Percentiles rank a stretch among this genome's conserved stretches.
phyloP scores from a whole-genome alignment of 2,113 vertebrate species.

The Taxidea taxus region DNA sequence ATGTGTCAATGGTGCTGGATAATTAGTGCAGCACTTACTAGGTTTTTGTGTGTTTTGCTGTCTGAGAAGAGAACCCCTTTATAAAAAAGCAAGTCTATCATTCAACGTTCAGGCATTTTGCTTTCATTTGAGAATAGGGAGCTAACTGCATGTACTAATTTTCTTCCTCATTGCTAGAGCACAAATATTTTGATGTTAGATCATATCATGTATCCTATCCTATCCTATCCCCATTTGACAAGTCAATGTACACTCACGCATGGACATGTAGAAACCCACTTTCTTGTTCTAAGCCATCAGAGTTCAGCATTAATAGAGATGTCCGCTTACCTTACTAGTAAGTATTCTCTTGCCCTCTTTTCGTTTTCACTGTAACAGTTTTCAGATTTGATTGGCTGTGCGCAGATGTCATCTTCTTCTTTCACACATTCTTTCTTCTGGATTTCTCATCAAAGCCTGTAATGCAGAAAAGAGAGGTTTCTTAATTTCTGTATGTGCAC shows the following conservation, averaged over 20 bases:
- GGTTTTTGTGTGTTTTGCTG: neutral
- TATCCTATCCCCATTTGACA: neutral
- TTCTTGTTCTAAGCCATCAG: neutral
- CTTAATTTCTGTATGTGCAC: neutral
- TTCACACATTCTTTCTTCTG: neutral
- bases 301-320: neutral
- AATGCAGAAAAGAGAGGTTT: neutral
- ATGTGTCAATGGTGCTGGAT: neutral
- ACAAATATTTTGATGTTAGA: neutral
- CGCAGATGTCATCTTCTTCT: slow-evolving; percentile 39
- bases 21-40: neutral
- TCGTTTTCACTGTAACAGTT: neutral
- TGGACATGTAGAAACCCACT: neutral
- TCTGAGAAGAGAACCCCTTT: neutral
- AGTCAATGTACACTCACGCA: neutral
- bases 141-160: neutral
- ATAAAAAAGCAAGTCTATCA: neutral
- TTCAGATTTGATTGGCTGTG: neutral
- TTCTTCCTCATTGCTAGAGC: neutral
- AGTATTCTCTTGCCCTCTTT: neutral
- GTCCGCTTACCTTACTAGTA: neutral
- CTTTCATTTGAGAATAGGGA: neutral
- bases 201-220: neutral
- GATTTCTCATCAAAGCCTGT: neutral
- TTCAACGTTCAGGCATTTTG: neutral